These are phyloP conservation scores for Zaprionus capensis DNA, from an alignment of 1,140 invertebrate genomes.

Conservation along the genomic window DNA sequence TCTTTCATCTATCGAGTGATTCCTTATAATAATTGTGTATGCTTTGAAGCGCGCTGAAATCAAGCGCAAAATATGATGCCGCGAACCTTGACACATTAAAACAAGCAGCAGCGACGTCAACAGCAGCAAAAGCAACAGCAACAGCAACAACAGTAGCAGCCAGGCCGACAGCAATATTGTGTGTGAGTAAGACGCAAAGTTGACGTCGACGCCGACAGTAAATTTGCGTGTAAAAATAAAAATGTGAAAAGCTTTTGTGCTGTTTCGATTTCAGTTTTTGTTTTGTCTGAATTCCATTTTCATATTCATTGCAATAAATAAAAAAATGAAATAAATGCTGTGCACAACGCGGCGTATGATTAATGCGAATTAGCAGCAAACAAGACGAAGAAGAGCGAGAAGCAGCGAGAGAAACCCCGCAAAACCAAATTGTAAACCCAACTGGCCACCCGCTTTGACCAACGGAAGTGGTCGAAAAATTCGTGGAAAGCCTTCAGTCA, in stretches of 20 bases:
- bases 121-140: neutral
- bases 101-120: constrained; percentile 60
- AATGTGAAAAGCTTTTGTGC: constrained; percentile 65
- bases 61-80: constrained; percentile 80
- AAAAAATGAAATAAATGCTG: constrained; percentile 63
- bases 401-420: constrained; percentile 21
- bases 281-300: constrained; percentile 68
- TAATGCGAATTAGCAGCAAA: constrained; percentile 75
- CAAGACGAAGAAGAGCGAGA: constrained; percentile 32
- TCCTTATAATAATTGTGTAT: constrained; percentile 57
- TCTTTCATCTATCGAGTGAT: constrained; percentile 6
- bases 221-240: constrained; percentile 79
- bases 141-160: neutral
- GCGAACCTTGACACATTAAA: constrained; percentile 82
- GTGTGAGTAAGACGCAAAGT: constrained; percentile 44
- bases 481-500: constrained; percentile 71
- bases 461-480: constrained; percentile 75
- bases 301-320: constrained; percentile 69
- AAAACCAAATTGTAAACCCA: constrained; percentile 29
- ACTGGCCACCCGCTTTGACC: constrained; percentile 17
- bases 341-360: constrained; percentile 77
- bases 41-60: constrained; percentile 68
- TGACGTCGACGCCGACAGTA: constrained; percentile 47
- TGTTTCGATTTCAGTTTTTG: constrained; percentile 24
- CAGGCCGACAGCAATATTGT: constrained; percentile 3